Evolutionary conservation across 2,888 invertebrate genomes (phyloP), one percentile per base, ranked within the genome.

Genomic region (Silvanus unidentatus): DNA sequence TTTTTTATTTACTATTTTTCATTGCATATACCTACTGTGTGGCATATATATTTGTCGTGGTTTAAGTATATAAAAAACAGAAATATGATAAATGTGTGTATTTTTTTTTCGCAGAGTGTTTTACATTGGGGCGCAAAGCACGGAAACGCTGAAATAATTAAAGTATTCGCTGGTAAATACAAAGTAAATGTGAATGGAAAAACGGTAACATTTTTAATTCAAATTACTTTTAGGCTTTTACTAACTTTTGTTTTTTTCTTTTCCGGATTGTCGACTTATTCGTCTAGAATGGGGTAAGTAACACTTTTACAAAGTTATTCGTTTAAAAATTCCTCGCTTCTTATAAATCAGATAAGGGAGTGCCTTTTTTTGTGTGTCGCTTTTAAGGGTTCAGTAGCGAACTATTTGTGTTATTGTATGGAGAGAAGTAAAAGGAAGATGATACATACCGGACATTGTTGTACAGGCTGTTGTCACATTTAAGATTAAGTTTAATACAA

Each of bases 71-170:
- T n/a, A n/a, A n/a, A n/a, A n/a, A n/a, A n/a, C n/a, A n/a, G n/a
- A n/a, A 22, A 22, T 22, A 22, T 5, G 3, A 22, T 22, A 8
- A 3, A 22, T 22, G 8, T 22, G 8, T 22, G 22, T 22, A 12
- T 32, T 54, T 54, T 53, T 64, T 52, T 59, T 61, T 78, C 80
- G 47, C 78, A 96, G 94, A 95, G 92, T 54, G 95, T 94, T 41
- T 77, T 97, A 62, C 96, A 97, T 71, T 96, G 95, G 95, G 96
- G 91, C 49, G 92, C 94, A 51, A 96, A 96, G 72, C 89, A 92
- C 62, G 95, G 95, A 2, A 88, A 93, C 67, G 82, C 84, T 67
- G 88, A 95, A 67, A 82, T 95, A 55, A 85, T 95, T 43, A 96
- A 96, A 74, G 76, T 94, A 50, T 81, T 96, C 59, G 93, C 94